Evolutionary conservation across 2,888 invertebrate species (phyloP).

Genomic region (Perithous albicinctus): DNA sequence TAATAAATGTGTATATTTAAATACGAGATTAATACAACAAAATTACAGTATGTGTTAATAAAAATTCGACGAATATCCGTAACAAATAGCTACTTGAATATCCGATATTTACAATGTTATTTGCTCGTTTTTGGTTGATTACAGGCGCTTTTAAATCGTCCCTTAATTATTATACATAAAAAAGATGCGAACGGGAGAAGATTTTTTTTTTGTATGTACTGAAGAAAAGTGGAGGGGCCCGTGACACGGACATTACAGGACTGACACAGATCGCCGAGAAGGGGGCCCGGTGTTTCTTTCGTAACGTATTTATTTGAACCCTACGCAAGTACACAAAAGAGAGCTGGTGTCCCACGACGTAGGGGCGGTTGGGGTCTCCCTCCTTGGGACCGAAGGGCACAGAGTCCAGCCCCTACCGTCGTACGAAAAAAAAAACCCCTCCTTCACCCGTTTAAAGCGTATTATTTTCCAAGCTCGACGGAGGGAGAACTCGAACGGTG

Average conservation of each 20-base stretch:
- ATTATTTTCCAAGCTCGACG: slow-evolving; percentile 27
- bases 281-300: slow-evolving; percentile 82
- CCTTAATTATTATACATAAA: background rate
- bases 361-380: slow-evolving; percentile 61
- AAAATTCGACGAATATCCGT: background rate
- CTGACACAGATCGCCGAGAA: slow-evolving; percentile 47
- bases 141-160: background rate
- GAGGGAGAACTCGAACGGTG: background rate
- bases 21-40: background rate
- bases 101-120: slow-evolving; percentile 4
- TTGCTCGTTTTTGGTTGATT: background rate
- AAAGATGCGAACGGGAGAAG: background rate
- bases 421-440: slow-evolving; percentile 41
- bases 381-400: slow-evolving; percentile 46
- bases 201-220: slow-evolving; percentile 7
- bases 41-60: background rate
- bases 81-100: background rate
- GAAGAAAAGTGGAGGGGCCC: slow-evolving; percentile 49
- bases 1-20: background rate
- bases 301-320: slow-evolving; percentile 84
- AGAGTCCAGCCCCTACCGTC: slow-evolving; percentile 45
- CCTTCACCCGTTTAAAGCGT: background rate
- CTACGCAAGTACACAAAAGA: slow-evolving; percentile 81
- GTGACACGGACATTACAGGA: slow-evolving; percentile 42
- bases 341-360: slow-evolving; percentile 73